Evolutionary conservation across 1,140 invertebrate species (phyloP).

Genomic region (Atta texana): DNA sequence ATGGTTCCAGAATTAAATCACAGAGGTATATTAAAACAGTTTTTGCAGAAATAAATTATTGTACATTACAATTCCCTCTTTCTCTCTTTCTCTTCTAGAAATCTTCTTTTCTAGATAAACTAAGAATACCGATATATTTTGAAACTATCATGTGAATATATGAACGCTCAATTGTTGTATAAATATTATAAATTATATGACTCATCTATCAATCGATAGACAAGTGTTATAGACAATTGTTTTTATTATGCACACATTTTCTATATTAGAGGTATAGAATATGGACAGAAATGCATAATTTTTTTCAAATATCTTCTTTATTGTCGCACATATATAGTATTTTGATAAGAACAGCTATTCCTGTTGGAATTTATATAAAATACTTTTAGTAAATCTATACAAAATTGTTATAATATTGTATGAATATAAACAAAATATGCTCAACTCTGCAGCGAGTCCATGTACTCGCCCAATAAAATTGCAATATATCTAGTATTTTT

Average conservation of each 20-base stretch:
- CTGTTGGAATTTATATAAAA: constrained; percentile 34
- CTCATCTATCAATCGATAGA: not conserved
- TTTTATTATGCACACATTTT: not conserved
- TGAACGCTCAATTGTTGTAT: not conserved
- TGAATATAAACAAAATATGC: constrained; percentile 39
- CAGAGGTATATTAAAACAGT: constrained; percentile 56
- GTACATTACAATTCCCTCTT: constrained; percentile 25
- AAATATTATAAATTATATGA: not conserved
- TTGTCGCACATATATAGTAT: constrained; percentile 17
- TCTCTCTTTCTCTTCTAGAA: not conserved
- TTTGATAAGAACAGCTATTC: constrained; percentile 29
- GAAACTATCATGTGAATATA: not conserved
- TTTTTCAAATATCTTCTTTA: constrained; percentile 25
- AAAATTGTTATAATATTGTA: constrained; percentile 19
- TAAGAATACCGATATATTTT: not conserved
- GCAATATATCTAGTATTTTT: constrained; percentile 10
- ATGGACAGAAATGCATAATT: not conserved
- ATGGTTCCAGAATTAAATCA: constrained; percentile 51
- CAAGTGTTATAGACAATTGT: not conserved
- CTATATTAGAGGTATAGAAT: constrained; percentile 13
- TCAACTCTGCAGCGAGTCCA: constrained; percentile 7
- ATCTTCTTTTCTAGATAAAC: not conserved
- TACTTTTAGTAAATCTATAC: constrained; percentile 39
- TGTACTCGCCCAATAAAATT: constrained; percentile 16
- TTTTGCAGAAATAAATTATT: constrained; percentile 62